Base-by-base conservation (phyloP, 2,888 invertebrate genomes). In the Candidula unifasciata region DNA sequence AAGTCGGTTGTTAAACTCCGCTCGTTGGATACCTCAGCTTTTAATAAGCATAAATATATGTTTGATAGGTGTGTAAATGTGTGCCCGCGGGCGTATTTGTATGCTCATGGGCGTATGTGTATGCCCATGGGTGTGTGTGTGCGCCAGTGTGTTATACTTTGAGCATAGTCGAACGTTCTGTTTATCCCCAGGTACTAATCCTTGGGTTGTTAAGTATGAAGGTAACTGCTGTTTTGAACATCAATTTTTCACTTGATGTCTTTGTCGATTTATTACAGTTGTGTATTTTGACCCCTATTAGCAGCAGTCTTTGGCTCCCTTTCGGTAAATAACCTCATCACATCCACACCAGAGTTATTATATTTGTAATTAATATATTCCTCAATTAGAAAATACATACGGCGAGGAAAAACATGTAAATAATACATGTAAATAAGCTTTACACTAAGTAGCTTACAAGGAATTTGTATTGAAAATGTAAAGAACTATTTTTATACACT, bases 161-260 rank as follows among this genome's bases (percentile, higher is more conserved):
- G 54, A 35, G 54, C 71, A 57, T 18, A 54, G 52, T 68, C 30
- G 30, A 68, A 60, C 76, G 69, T 84, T 82, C 71, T 80, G 76
- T 87, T 68, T 52, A 21, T 86, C 81, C 69, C 74, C 87, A 87
- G 87, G 87, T 87, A 76, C 69, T 79, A 87, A 86, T 80, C 86
- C 87, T 33, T 88, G 87, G 87, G 87, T 87, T 80, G 86, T 87
- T 86, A 87, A 86, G 80, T 88, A 87, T 83, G 84, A 88, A 88
- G 87, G 87, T 88, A 88, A 87, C 37, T 73, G 73, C n/a, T 52
- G 44, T 52, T 35, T 37, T n/a, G 30, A 33, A 13, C 16, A 33
- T 73, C 52, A 5, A 52, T 52, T 44, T n/a, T 71, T n/a, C 21
- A 21, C 37, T 57, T 64, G 18, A 66, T 80, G 71, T 52, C 54